Evolutionary conservation across 1,140 invertebrate species (phyloP).

Genomic region (Ganaspis sp.): DNA sequence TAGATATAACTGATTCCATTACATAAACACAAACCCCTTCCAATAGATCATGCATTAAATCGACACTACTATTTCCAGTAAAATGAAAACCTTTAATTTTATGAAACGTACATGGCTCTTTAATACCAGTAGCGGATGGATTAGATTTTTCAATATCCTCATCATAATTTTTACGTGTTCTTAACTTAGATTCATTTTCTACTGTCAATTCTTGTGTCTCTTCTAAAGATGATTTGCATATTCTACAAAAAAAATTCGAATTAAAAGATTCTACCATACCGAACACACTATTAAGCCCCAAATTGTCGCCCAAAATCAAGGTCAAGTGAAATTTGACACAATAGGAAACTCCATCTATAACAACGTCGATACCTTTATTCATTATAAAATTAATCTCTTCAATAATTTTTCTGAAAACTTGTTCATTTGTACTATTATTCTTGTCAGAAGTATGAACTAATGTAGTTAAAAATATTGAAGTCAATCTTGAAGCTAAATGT

Average conservation of each 20-base stretch:
- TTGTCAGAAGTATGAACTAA: conserved; percentile 29
- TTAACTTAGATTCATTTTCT: not conserved
- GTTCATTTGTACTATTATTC: conserved; percentile 11
- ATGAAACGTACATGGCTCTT: not conserved
- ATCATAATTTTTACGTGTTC: not conserved
- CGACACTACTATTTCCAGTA: not conserved
- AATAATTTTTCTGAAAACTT: conserved; percentile 32
- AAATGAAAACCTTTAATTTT: not conserved
- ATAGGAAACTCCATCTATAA: not conserved
- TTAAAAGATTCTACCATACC: conserved; percentile 38
- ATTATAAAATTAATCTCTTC: conserved; percentile 33
- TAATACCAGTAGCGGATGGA: not conserved
- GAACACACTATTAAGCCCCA: not conserved
- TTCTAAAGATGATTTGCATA: conserved; percentile 33
- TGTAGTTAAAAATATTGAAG: not conserved
- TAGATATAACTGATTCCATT: not conserved
- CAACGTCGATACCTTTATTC: conserved; percentile 7
- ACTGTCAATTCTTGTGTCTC: not conserved
- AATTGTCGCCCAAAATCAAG: conserved; percentile 1
- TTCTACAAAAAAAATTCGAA: conserved; percentile 33
- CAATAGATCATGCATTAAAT: not conserved
- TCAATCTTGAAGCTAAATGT: too few relatives aligned
- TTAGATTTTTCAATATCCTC: not conserved
- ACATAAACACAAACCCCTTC: not conserved
- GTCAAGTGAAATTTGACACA: conserved; percentile 32